Evolutionary conservation across 2,797 vertebrate species (phyloP).

Genomic region (Neosalanx taihuensis): DNA sequence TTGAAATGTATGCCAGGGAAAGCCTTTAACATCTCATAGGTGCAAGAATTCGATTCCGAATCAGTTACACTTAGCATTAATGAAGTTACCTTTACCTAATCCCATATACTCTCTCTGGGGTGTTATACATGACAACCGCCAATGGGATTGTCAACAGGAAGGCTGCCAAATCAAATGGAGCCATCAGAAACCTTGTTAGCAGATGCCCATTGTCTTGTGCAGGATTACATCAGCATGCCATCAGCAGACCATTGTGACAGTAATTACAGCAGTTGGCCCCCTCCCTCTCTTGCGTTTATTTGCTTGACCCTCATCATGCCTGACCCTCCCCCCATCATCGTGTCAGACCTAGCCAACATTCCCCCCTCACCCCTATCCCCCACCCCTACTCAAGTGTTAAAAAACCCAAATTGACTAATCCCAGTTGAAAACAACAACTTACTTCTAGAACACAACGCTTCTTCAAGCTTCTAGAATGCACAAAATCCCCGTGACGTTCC

Average conservation of each 20-base stretch:
- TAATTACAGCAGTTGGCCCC: constrained; percentile 30
- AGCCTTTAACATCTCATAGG: not conserved
- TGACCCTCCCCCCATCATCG: not conserved
- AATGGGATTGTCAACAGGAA: not conserved
- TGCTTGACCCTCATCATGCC: constrained; percentile 9
- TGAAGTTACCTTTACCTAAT: not conserved
- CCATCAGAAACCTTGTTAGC: constrained; percentile 49
- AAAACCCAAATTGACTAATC: too few species aligned
- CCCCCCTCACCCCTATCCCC: constrained; percentile 12
- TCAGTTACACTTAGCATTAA: not conserved
- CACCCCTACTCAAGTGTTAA: too few species aligned
- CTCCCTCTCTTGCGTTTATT: constrained; percentile 12
- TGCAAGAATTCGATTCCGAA: not conserved
- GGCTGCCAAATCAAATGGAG: constrained; percentile 33
- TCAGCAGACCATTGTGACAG: constrained; percentile 36
- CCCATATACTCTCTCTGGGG: not conserved
- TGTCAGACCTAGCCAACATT: too few species aligned
- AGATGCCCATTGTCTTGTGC: constrained; percentile 43
- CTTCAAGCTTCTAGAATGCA: too few species aligned
- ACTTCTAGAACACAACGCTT: too few species aligned
- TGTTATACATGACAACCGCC: not conserved
- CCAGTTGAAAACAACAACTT: too few species aligned
- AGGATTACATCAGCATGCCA: constrained; percentile 46
- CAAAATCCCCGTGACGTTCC: too few species aligned
- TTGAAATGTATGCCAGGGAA: not conserved